These are phyloP conservation scores for Zoanthus solanderi DNA, from an alignment of 92 coral and sea anemone genomes.

Conservation along the genomic window DNA sequence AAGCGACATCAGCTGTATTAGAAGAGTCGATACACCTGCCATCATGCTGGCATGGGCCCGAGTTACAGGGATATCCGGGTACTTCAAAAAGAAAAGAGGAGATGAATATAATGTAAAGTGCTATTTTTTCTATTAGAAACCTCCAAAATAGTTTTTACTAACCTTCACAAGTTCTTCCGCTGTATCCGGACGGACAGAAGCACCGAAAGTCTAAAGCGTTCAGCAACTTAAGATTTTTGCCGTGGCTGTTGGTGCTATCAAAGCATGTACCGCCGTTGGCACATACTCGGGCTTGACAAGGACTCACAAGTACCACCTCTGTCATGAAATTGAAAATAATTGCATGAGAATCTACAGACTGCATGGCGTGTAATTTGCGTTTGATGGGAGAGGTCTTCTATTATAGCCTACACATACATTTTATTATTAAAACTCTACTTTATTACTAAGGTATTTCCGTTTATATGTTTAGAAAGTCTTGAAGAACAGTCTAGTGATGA, in stretches of 20 bases:
- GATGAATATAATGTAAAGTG: not conserved
- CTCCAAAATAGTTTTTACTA: not conserved
- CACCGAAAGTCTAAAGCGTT: constrained; percentile 88
- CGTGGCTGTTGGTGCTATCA: constrained; percentile 88
- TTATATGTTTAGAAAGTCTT: no score
- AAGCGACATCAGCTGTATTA: constrained; percentile 92
- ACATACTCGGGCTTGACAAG: constrained; percentile 89
- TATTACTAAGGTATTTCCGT: no score
- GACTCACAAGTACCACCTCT: constrained; percentile 82
- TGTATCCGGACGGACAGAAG: constrained; percentile 76
- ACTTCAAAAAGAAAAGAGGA: constrained; percentile 27
- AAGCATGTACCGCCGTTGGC: constrained; percentile 89
- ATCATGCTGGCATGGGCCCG: constrained; percentile 87
- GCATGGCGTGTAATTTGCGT: not conserved
- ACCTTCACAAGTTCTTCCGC: constrained; percentile 86
- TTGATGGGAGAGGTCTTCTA: not conserved
- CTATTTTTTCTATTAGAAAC: not conserved
- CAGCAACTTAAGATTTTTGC: constrained; percentile 77
- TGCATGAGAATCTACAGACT: not conserved
- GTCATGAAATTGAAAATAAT: not conserved
- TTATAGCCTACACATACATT: no score
- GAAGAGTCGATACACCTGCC: constrained; percentile 91
- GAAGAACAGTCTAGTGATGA: no score
- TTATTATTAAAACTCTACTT: no score
- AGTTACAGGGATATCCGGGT: constrained; percentile 80